phyloP scores from a whole-genome alignment of 2,797 vertebrate genomes.

The Cuculus canorus region DNA sequence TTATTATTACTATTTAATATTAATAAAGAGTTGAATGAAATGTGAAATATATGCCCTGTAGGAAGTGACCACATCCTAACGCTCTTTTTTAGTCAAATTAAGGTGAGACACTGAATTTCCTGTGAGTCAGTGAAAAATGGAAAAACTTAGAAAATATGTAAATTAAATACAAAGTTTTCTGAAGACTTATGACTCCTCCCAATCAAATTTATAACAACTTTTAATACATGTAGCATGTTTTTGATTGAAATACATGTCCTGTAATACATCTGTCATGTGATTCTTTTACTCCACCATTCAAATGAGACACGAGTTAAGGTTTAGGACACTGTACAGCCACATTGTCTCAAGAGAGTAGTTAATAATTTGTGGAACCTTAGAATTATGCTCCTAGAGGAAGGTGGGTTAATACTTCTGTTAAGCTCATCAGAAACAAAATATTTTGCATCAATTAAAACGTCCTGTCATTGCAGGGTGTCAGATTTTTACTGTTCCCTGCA shows the following conservation, averaged over 20 bases:
- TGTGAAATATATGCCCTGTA: background rate
- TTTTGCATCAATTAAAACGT: background rate
- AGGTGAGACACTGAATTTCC: background rate
- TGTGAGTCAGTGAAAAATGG: background rate
- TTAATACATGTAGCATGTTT: background rate
- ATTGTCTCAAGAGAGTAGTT: background rate
- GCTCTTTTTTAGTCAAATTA: background rate
- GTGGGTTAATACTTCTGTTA: background rate
- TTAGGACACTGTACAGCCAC: background rate
- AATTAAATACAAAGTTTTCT: background rate
- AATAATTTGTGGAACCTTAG: background rate
- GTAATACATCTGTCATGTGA: background rate
- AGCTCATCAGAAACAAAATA: background rate
- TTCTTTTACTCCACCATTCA: background rate
- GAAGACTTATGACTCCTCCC: background rate
- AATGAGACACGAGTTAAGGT: background rate
- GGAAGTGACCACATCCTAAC: background rate
- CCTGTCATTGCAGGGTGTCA: background rate
- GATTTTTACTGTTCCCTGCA: background rate
- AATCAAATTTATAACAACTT: background rate
- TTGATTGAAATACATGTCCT: background rate
- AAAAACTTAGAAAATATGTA: background rate
- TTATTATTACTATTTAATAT: constrained; percentile 8
- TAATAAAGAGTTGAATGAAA: constrained; percentile 15
- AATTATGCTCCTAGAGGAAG: background rate